Conservation (phyloP, 2,113 vertebrate genomes). For the Tragelaphus strepsiceros region DNA sequence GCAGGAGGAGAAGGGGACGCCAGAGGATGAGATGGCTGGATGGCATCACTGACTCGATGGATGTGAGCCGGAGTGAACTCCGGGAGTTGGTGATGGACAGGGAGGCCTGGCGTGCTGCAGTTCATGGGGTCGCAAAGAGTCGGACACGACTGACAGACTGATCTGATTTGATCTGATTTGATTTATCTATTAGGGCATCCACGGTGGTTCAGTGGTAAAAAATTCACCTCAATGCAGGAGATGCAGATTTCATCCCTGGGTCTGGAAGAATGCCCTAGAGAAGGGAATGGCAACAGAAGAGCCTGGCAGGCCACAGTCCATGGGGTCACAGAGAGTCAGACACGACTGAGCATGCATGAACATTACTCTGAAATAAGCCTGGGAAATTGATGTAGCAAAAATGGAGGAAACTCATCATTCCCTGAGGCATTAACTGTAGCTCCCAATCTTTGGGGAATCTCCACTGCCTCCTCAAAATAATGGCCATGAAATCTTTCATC, state of each 20-base stretch:
- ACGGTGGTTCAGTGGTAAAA: neutral
- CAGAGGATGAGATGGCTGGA: too few relatives aligned
- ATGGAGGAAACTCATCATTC: neutral
- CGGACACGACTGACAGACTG: too few relatives aligned
- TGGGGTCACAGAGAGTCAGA: neutral
- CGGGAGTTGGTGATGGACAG: too few relatives aligned
- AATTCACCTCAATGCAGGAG: neutral
- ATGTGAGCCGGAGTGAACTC: too few relatives aligned
- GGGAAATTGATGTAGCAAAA: neutral
- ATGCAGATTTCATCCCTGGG: neutral
- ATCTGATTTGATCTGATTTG: too few relatives aligned
- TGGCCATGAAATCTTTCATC: neutral
- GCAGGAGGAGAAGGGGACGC: too few relatives aligned
- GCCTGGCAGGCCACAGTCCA: neutral
- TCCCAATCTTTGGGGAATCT: neutral
- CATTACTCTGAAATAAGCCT: neutral
- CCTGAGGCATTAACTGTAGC: neutral
- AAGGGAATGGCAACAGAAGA: neutral
- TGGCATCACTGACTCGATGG: too few relatives aligned
- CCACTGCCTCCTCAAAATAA: neutral
- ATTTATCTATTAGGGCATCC: neutral
- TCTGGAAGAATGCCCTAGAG: neutral
- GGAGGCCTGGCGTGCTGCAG: too few relatives aligned
- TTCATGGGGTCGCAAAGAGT: too few relatives aligned
- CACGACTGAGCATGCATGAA: rapidly evolving